Percentiles rank a stretch among this genome's conserved stretches.
These are phyloP conservation scores for Melanophora roralis DNA, from an alignment of 2,888 invertebrate genomes.

Conservation along the genomic window DNA sequence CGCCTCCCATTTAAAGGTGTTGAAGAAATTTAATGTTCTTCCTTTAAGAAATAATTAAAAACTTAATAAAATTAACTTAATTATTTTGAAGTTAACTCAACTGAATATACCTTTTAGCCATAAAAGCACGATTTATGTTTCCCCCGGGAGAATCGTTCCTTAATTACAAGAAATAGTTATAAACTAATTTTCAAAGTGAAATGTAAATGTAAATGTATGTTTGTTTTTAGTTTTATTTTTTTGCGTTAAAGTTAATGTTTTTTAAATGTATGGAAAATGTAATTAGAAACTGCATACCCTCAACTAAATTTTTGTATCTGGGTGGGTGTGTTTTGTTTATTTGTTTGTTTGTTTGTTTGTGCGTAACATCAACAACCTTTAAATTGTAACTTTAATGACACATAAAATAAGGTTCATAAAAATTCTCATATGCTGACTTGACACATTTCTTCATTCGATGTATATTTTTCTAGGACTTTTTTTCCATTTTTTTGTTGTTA, in stretches of 20 bases:
- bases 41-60: background rate
- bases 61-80: background rate
- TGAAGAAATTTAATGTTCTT: too few relatives aligned
- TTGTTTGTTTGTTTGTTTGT: background rate
- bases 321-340: background rate
- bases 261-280: background rate
- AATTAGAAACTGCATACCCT: background rate
- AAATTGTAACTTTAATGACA: constrained; percentile 34
- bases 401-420: constrained; percentile 33
- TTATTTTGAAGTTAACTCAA: background rate
- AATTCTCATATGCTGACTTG: constrained; percentile 30
- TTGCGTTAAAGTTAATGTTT: background rate
- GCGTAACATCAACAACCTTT: background rate
- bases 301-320: background rate
- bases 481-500: background rate
- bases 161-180: background rate
- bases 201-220: too few relatives aligned
- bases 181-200: background rate
- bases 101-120: background rate
- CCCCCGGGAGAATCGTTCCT: background rate
- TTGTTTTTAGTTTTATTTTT: background rate
- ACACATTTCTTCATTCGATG: constrained; percentile 16
- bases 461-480: background rate
- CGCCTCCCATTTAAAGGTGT: too few relatives aligned
- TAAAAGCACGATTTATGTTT: background rate